These are phyloP conservation scores for Tiliqua scincoides DNA, from an alignment of 2,113 vertebrate species.

Conservation along the genomic window DNA sequence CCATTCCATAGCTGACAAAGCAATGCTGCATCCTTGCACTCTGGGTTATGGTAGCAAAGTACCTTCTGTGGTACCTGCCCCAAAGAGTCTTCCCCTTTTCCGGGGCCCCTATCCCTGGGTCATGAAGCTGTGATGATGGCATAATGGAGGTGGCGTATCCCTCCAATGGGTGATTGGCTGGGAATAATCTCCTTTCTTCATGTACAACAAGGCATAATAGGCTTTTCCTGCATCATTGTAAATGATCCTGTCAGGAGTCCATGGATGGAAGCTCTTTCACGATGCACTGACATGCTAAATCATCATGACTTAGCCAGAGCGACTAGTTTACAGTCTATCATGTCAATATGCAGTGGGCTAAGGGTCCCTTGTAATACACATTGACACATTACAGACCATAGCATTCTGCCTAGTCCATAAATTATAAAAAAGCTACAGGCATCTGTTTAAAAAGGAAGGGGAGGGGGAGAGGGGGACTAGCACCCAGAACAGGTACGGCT, in stretches of 20 bases:
- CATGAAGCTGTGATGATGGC: background rate
- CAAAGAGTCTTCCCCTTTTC: background rate
- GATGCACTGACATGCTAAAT: conserved; percentile 46
- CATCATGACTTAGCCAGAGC: conserved; percentile 36
- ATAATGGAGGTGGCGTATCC: background rate
- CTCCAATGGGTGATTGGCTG: conserved; percentile 13
- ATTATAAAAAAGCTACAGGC: conserved; percentile 56
- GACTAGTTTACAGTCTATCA: conserved; percentile 51
- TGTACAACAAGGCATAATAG: background rate
- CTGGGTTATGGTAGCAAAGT: background rate
- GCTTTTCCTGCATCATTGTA: background rate
- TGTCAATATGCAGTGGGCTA: conserved; percentile 46
- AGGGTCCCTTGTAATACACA: conserved; percentile 55
- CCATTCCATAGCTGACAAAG: conserved; percentile 1
- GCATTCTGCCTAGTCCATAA: conserved; percentile 58
- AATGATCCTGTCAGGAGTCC: conserved; percentile 1
- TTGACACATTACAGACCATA: conserved; percentile 66
- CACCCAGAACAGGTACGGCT: conserved; percentile 52
- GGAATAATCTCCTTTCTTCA: background rate
- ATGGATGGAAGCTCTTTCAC: conserved; percentile 30
- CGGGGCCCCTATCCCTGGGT: background rate
- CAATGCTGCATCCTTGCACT: background rate
- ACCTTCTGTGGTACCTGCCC: background rate
- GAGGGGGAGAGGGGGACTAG: conserved; percentile 3
- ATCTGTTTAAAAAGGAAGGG: conserved; percentile 49